Conservation (phyloP, 2,888 invertebrate species). For the Sinodicranocentrus sp. region DNA sequence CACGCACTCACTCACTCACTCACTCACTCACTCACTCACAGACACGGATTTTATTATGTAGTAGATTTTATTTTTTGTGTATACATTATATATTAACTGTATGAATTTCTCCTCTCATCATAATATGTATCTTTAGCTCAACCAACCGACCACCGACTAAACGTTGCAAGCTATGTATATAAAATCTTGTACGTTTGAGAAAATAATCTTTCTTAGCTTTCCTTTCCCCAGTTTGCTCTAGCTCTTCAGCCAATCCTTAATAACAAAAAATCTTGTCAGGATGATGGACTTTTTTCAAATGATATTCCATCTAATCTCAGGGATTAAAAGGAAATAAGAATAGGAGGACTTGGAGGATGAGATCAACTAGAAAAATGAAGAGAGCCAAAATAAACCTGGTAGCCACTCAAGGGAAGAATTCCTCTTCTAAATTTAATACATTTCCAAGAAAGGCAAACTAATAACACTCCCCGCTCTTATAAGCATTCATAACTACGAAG, state of each 20-base stretch:
- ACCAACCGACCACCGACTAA: no score
- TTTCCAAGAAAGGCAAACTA: not conserved
- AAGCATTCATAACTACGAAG: not conserved
- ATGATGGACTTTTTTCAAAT: not conserved
- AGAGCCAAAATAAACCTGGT: not conserved
- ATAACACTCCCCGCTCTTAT: not conserved
- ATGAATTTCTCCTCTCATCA: no score
- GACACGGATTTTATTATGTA: no score
- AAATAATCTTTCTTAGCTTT: not conserved
- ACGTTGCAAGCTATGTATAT: no score
- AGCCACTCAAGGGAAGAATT: not conserved
- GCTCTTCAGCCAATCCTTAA: not conserved
- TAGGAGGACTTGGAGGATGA: no score
- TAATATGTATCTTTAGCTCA: no score
- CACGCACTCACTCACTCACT: no score
- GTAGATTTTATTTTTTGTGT: no score
- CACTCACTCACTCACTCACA: no score
- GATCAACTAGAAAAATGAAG: not conserved
- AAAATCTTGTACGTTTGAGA: no score
- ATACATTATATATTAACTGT: no score
- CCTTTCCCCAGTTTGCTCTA: not conserved
- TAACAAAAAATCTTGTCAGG: not conserved
- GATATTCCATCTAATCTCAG: not conserved
- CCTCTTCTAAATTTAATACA: not conserved
- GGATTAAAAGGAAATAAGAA: slow-evolving; percentile 9